Conservation (phyloP, 2,113 vertebrate species). For the Notarius quadriscutis region DNA sequence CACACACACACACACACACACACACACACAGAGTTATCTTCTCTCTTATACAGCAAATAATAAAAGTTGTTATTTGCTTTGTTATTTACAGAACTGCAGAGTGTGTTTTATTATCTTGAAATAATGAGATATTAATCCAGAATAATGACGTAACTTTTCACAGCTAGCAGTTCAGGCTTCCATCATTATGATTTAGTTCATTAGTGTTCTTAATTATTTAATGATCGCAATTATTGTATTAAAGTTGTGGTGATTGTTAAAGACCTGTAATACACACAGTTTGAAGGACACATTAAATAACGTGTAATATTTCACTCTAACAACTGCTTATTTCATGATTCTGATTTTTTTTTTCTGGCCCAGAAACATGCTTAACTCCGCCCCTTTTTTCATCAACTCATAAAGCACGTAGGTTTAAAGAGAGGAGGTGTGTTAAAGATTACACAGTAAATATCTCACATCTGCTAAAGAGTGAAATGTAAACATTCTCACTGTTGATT, state of each 20-base stretch:
- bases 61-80: not conserved
- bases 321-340: not conserved
- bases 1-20: constrained; percentile 8
- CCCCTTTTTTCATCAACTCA: not conserved
- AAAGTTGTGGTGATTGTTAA: not conserved
- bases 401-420: too few relatives aligned
- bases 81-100: too few relatives aligned
- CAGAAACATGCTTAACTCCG: not conserved
- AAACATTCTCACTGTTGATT: not conserved
- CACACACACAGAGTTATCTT: not conserved
- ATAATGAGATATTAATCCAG: too few relatives aligned
- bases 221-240: not conserved
- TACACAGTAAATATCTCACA: not conserved
- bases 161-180: too few relatives aligned
- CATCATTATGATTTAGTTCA: too few relatives aligned
- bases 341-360: not conserved
- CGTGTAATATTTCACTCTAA: not conserved
- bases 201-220: too few relatives aligned
- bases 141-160: too few relatives aligned
- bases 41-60: not conserved
- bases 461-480: not conserved
- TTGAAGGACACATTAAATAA: not conserved
- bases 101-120: too few relatives aligned
- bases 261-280: too few relatives aligned
- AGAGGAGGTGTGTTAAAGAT: not conserved